Conservation (phyloP, 2,888 invertebrate genomes). For the Tyria jacobaeae region DNA sequence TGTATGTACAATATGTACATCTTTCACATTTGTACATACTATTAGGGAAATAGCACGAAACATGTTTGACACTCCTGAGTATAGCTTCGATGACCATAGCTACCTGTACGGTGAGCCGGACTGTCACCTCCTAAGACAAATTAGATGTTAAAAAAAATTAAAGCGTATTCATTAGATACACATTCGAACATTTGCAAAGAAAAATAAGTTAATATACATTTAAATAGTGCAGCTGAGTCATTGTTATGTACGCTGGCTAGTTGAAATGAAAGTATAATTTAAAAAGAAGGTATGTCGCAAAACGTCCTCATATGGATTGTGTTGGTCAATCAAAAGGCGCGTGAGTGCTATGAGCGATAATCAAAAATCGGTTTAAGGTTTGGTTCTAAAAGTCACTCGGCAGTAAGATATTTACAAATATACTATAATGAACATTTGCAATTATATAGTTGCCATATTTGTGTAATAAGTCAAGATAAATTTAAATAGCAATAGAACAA, state of each 20-base stretch:
- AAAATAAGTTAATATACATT: neutral
- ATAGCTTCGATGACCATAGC: neutral
- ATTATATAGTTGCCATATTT: too few relatives aligned
- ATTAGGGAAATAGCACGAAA: too few relatives aligned
- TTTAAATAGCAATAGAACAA: too few relatives aligned
- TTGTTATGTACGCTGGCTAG: conserved; percentile 51
- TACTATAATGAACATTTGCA: too few relatives aligned
- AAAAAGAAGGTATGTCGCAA: conserved; percentile 64
- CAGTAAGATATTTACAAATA: too few relatives aligned
- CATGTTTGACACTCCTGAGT: neutral
- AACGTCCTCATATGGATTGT: conserved; percentile 64
- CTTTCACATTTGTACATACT: too few relatives aligned
- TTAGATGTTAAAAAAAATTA: too few relatives aligned
- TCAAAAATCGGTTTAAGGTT: neutral
- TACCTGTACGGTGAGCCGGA: neutral
- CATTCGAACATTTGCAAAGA: too few relatives aligned
- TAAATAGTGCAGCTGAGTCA: conserved; percentile 22
- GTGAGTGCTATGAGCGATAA: conserved; percentile 34
- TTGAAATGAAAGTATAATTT: conserved; percentile 56
- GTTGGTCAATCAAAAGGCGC: conserved; percentile 62
- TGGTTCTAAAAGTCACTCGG: neutral
- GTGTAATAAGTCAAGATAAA: too few relatives aligned
- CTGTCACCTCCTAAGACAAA: too few relatives aligned
- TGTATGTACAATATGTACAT: too few relatives aligned
- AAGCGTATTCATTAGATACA: too few relatives aligned